Evolutionary conservation across 2,113 vertebrate species (phyloP).

Genomic region (Egretta garzetta): DNA sequence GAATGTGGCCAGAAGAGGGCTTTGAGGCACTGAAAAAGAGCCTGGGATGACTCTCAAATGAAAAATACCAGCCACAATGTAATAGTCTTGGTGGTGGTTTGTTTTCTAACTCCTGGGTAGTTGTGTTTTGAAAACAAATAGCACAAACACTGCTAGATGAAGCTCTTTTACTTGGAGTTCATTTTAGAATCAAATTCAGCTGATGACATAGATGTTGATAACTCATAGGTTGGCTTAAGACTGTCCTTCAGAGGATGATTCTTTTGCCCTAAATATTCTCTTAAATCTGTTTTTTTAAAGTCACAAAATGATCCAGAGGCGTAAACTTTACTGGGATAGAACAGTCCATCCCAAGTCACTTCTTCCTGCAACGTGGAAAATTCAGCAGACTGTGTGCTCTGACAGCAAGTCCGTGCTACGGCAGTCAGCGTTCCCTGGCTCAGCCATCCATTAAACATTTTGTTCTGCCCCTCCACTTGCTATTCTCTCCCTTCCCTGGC

Average conservation of each 20-base stretch:
- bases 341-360: neutral
- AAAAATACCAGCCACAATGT: neutral
- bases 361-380: neutral
- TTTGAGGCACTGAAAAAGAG: constrained; percentile 2
- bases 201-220: neutral
- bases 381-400: neutral
- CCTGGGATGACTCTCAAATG: neutral
- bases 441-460: neutral
- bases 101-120: neutral
- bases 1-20: constrained; percentile 12
- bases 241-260: neutral
- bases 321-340: neutral
- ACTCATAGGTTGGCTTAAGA: neutral
- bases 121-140: neutral
- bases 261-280: neutral
- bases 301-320: neutral
- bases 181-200: neutral
- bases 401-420: neutral
- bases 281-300: neutral
- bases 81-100: neutral
- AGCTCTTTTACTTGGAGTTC: neutral
- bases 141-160: neutral
- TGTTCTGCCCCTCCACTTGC: neutral
- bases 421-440: neutral
- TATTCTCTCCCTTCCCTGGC: neutral